Percentiles rank a stretch among this genome's conserved stretches.
Evolutionary conservation across 1,140 invertebrate genomes (phyloP).

Genomic region (Pogonomyrmex californicus): DNA sequence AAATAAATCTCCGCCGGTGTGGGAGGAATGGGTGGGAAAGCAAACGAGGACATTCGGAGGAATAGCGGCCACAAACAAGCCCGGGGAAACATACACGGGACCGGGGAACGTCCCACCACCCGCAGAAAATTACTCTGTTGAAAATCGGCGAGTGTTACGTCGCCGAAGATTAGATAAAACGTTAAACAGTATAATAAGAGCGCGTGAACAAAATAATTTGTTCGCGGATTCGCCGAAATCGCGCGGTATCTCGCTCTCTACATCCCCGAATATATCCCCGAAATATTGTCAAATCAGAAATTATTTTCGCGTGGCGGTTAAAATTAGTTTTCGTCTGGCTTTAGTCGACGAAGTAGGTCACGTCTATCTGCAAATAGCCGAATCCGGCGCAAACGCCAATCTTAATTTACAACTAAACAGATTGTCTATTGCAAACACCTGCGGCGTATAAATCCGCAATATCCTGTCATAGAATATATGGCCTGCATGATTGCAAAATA

Average conservation of each 20-base stretch:
- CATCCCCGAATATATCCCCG: not conserved
- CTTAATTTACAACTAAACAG: slow-evolving; percentile 53
- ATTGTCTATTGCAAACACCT: slow-evolving; percentile 38
- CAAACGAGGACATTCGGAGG: slow-evolving; percentile 54
- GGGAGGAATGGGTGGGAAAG: slow-evolving; percentile 23
- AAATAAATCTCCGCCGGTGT: slow-evolving; percentile 77
- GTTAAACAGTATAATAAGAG: not conserved
- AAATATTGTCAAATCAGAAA: not conserved
- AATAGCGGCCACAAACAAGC: slow-evolving; percentile 55
- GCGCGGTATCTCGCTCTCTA: not conserved
- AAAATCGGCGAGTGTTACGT: slow-evolving; percentile 25
- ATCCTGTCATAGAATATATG: not conserved
- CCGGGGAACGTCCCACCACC: slow-evolving; percentile 6
- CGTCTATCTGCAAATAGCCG: slow-evolving; percentile 51
- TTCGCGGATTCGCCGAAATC: not conserved
- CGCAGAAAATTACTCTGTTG: slow-evolving; percentile 42
- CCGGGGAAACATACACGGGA: not conserved
- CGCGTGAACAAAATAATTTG: slow-evolving; percentile 18
- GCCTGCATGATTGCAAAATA: not conserved
- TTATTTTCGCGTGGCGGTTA: slow-evolving; percentile 28
- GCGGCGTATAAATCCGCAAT: slow-evolving; percentile 33
- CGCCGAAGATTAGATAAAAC: not conserved
- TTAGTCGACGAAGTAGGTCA: slow-evolving; percentile 36
- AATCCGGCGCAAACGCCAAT: slow-evolving; percentile 42
- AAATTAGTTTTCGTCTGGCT: slow-evolving; percentile 45